Conservation (phyloP, 1,140 invertebrate species). For the Sesamia nonagrioides region DNA sequence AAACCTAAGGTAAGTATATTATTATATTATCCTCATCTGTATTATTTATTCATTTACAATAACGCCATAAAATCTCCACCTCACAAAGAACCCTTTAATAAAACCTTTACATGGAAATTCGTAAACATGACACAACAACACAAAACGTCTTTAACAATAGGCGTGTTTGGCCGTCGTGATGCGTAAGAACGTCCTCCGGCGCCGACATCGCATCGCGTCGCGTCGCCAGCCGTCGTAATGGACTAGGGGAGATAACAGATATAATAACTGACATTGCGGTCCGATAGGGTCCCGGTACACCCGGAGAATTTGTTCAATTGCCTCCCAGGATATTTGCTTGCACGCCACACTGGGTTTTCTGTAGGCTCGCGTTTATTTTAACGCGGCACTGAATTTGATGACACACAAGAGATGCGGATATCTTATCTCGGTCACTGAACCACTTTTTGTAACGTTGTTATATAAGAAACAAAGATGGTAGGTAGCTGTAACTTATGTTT, state of each 20-base stretch:
- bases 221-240: conserved; percentile 51
- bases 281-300: conserved; percentile 47
- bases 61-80: neutral
- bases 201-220: neutral
- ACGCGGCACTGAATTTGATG: conserved; percentile 4
- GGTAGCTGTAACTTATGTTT: neutral
- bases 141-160: conserved; percentile 19
- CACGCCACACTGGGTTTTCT: conserved; percentile 1
- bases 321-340: conserved; percentile 1
- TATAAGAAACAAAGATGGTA: neutral
- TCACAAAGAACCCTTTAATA: neutral
- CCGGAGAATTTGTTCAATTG: conserved; percentile 42
- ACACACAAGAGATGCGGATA: neutral
- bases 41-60: neutral
- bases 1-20: no score
- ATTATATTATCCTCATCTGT: no score
- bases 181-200: conserved; percentile 10
- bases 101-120: conserved; percentile 7
- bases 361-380: neutral
- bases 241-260: conserved; percentile 63
- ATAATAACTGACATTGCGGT: conserved; percentile 59
- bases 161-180: neutral
- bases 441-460: neutral
- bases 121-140: conserved; percentile 12
- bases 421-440: neutral